Evolutionary conservation across 37 sponge, comb jelly and placozoan genomes (phyloP).

Genomic region (Cliona cf. orientalis): DNA sequence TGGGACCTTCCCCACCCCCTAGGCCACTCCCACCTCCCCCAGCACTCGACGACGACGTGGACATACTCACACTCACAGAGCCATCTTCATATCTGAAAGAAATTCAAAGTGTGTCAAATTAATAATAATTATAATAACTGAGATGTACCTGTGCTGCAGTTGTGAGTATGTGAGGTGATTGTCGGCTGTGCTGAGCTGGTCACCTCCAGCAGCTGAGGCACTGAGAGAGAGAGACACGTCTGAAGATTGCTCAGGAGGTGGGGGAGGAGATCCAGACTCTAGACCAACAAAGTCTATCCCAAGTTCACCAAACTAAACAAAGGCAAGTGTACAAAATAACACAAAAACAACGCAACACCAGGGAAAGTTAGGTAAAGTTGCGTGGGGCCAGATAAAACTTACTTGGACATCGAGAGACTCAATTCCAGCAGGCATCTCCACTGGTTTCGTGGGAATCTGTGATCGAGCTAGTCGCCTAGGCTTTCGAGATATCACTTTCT

Average conservation of each 20-base stretch:
- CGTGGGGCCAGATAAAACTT: not conserved
- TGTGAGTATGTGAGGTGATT: too few species aligned
- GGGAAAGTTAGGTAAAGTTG: not conserved
- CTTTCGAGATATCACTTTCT: too few species aligned
- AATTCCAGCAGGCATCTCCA: slow-evolving; percentile 59
- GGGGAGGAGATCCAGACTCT: not conserved
- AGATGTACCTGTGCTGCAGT: too few species aligned
- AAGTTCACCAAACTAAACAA: slow-evolving; percentile 12
- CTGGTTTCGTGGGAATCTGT: slow-evolving; percentile 53
- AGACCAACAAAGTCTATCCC: slow-evolving; percentile 30
- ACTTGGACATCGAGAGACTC: slow-evolving; percentile 26
- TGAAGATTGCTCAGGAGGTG: not conserved
- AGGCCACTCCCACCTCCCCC: too few species aligned
- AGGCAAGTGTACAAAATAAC: not conserved
- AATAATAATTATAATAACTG: not conserved
- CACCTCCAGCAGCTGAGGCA: not conserved
- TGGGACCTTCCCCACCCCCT: too few species aligned
- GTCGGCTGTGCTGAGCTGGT: too few species aligned
- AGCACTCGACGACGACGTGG: too few species aligned
- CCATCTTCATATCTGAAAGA: too few species aligned
- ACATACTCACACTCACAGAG: too few species aligned
- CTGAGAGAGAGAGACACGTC: not conserved
- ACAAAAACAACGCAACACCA: not conserved
- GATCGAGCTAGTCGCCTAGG: slow-evolving; percentile 40
- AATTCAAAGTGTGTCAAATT: too few species aligned